phyloP scores from a whole-genome alignment of 2,113 vertebrate species.

The Nothocercus julius region DNA sequence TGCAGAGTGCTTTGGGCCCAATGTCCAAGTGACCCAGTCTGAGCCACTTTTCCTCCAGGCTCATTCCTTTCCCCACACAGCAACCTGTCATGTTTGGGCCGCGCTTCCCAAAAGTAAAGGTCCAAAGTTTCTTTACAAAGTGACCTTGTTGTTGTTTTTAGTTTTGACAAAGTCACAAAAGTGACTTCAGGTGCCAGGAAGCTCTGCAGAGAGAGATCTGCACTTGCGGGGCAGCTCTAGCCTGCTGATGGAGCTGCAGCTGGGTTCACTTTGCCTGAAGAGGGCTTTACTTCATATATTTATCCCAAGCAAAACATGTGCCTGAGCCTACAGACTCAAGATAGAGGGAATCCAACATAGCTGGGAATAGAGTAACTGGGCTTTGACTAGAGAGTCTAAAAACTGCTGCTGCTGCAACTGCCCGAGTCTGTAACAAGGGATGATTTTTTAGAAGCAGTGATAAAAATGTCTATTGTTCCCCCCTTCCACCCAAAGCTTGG shows the following conservation, averaged over 20 bases:
- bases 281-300: background rate
- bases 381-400: background rate
- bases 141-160: background rate
- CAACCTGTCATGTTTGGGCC: no score
- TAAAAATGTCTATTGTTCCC: background rate
- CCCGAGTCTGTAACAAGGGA: background rate
- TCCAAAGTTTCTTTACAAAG: background rate
- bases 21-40: no score
- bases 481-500: background rate
- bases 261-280: background rate
- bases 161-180: background rate
- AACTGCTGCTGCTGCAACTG: background rate
- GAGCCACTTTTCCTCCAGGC: no score
- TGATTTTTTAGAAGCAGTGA: background rate
- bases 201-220: rapidly evolving
- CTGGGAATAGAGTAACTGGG: background rate
- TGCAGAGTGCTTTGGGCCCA: no score
- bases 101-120: no score
- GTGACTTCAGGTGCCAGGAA: rapidly evolving
- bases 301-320: background rate
- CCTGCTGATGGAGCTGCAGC: background rate
- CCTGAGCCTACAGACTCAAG: background rate
- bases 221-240: rapidly evolving
- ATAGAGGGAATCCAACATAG: background rate
- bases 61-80: no score